Evolutionary conservation across 2,797 vertebrate genomes (phyloP).

Genomic region (Tauraco hartlaubi): DNA sequence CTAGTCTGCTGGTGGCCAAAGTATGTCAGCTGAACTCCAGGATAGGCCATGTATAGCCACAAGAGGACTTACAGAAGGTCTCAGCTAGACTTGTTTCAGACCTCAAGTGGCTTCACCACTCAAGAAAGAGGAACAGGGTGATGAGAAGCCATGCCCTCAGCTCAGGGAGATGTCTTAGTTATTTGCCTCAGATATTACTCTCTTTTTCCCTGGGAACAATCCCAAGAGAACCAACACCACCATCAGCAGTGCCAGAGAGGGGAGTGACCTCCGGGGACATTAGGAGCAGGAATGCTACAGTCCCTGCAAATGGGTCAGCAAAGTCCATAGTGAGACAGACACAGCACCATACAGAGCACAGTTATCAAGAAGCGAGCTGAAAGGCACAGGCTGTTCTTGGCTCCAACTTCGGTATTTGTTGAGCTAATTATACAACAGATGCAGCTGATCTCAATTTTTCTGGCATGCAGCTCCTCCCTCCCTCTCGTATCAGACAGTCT

Average conservation of each 20-base stretch:
- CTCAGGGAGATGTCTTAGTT: not conserved
- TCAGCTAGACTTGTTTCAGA: not conserved
- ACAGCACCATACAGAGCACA: accelerated
- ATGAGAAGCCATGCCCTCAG: not conserved
- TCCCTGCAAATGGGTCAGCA: not conserved
- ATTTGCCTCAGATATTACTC: not conserved
- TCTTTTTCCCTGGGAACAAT: not conserved
- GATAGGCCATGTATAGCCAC: accelerated
- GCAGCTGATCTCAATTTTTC: not conserved
- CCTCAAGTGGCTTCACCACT: not conserved
- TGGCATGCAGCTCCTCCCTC: not conserved
- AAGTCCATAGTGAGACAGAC: not conserved
- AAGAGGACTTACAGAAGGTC: not conserved
- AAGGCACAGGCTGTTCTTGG: not conserved
- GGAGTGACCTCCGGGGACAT: accelerated
- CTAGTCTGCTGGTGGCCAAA: not conserved
- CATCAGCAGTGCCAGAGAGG: accelerated
- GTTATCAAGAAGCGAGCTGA: not conserved
- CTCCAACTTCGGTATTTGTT: not conserved
- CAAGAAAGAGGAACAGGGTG: not conserved
- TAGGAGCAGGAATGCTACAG: not conserved
- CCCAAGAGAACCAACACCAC: not conserved
- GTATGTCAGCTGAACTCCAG: not conserved
- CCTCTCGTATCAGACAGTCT: not conserved
- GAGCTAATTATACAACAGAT: not conserved